phyloP scores from a whole-genome alignment of 1,140 invertebrate species.

The Pachyrhynchus sulphureomaculatus region DNA sequence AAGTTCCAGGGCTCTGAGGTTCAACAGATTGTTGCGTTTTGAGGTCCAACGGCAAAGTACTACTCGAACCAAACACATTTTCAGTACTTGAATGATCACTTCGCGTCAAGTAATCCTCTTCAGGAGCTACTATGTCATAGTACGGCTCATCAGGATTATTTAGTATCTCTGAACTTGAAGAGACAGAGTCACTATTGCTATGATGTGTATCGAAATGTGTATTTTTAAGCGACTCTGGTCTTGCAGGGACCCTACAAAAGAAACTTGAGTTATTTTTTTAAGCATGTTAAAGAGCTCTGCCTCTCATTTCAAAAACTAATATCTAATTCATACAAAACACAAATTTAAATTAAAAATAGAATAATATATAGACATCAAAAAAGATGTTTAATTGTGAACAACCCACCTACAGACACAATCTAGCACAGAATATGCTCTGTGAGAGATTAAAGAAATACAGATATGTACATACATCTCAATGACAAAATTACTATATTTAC shows the following conservation, averaged over 20 bases:
- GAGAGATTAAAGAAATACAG: too few relatives aligned
- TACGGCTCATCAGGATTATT: conserved; percentile 69
- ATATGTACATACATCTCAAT: too few relatives aligned
- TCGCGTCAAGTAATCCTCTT: conserved; percentile 61
- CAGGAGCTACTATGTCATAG: conserved; percentile 79
- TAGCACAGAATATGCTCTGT: too few relatives aligned
- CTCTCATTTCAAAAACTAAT: too few relatives aligned
- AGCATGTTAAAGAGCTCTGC: too few relatives aligned
- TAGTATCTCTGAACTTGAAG: conserved; percentile 54
- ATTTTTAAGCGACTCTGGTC: conserved; percentile 55
- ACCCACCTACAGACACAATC: too few relatives aligned
- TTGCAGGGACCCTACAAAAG: conserved; percentile 61
- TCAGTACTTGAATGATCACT: conserved; percentile 61
- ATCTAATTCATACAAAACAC: too few relatives aligned
- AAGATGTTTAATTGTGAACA: too few relatives aligned
- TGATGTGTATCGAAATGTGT: conserved; percentile 45
- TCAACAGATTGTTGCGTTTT: conserved; percentile 54
- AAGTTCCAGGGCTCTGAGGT: conserved; percentile 72
- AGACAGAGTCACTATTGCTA: conserved; percentile 44
- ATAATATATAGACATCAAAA: too few relatives aligned
- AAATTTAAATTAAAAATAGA: too few relatives aligned
- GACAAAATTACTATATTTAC: too few relatives aligned
- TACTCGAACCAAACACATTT: conserved; percentile 61
- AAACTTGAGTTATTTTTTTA: not conserved
- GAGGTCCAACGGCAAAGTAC: conserved; percentile 57